A percentile compares a stretch with the other conserved stretches of the same genome.
Evolutionary conservation across 2,888 invertebrate genomes (phyloP).

Genomic region (Lordiphosa fenestrarum): DNA sequence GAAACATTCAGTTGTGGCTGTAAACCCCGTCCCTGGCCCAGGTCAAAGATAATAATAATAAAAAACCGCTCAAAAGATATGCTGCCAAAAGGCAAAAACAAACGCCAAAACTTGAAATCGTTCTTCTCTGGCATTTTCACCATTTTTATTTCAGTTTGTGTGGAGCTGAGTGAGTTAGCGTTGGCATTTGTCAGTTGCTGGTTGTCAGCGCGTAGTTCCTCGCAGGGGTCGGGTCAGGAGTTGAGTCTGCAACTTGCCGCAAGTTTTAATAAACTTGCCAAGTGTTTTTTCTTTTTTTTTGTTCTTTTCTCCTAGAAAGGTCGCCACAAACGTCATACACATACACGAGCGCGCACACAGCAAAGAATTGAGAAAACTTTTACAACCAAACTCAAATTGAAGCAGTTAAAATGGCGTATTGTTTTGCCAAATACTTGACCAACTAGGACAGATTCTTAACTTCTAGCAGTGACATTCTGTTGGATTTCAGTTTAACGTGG

Average conservation of each 20-base stretch:
- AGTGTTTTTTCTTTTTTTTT: slow-evolving; percentile 30
- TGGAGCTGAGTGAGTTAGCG: slow-evolving; percentile 68
- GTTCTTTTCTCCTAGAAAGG: slow-evolving; percentile 24
- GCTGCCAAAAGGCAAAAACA: slow-evolving; percentile 38
- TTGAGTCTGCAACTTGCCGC: slow-evolving; percentile 53
- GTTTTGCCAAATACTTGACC: slow-evolving; percentile 58
- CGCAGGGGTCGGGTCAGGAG: slow-evolving; percentile 15
- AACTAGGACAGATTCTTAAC: slow-evolving; percentile 43
- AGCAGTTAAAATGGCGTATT: slow-evolving; percentile 61
- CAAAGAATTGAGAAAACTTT: slow-evolving; percentile 37
- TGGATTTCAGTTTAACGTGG: slow-evolving; percentile 46
- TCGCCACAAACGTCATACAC: slow-evolving; percentile 40
- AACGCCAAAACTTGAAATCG: slow-evolving; percentile 36
- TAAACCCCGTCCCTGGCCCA: slow-evolving; percentile 30
- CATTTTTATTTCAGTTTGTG: slow-evolving; percentile 53
- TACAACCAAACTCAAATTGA: slow-evolving; percentile 57
- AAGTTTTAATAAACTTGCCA: slow-evolving; percentile 67
- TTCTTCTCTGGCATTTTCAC: slow-evolving; percentile 37
- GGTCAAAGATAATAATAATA: slow-evolving; percentile 71
- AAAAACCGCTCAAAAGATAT: slow-evolving; percentile 58
- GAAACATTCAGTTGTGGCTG: slow-evolving; percentile 22
- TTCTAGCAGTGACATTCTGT: slow-evolving; percentile 29
- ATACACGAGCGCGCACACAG: slow-evolving; percentile 11
- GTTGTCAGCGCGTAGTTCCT: slow-evolving; percentile 61
- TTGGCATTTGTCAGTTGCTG: slow-evolving; percentile 71